phyloP scores from a whole-genome alignment of 2,797 vertebrate genomes.

The Hydrophis major region DNA sequence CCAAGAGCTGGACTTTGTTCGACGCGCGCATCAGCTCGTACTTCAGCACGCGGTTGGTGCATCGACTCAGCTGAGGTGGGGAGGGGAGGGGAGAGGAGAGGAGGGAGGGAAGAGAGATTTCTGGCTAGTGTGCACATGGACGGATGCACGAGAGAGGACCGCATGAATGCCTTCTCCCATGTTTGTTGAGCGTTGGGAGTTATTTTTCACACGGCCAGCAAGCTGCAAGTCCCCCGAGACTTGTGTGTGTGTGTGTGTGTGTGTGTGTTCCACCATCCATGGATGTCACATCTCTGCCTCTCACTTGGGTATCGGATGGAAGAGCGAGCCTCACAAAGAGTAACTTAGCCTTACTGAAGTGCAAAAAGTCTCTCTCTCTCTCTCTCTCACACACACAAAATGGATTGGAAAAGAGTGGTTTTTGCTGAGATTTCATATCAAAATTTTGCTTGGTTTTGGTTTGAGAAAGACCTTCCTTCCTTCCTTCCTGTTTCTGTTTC shows the following conservation, averaged over 20 bases:
- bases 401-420: background rate
- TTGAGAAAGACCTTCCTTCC: background rate
- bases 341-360: no score
- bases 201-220: background rate
- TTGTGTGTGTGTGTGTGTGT: no score
- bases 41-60: conserved; percentile 88
- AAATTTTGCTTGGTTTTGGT: background rate
- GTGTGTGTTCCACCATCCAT: background rate
- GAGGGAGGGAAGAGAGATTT: conserved; percentile 17
- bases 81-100: conserved; percentile 33
- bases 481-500: no score
- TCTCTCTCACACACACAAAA: no score
- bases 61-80: conserved; percentile 83
- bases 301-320: background rate
- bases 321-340: background rate
- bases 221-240: background rate
- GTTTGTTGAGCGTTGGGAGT: conserved; percentile 31
- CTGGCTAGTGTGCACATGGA: background rate
- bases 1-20: conserved; percentile 92
- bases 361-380: background rate
- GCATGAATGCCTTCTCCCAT: conserved; percentile 10
- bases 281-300: background rate
- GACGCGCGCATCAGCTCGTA: conserved; percentile 98
- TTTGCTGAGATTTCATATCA: background rate
- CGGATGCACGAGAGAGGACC: background rate